These are phyloP conservation scores for Pachycephala philippinensis DNA, from an alignment of 2,113 vertebrate genomes.

Conservation along the genomic window DNA sequence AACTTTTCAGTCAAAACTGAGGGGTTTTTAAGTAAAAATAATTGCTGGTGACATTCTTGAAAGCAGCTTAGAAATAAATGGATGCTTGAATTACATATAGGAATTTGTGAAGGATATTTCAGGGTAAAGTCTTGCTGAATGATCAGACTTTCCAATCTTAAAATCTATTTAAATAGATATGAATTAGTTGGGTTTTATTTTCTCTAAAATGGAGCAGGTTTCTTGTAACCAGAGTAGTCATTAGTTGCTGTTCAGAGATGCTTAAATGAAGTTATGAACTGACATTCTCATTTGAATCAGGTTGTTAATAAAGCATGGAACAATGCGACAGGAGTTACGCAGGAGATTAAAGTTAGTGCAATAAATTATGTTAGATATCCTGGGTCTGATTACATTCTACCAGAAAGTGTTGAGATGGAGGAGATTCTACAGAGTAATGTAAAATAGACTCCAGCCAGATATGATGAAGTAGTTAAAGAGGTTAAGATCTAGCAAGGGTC, in stretches of 20 bases:
- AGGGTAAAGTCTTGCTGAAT: neutral
- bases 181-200: neutral
- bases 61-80: conserved; percentile 7
- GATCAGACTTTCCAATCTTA: neutral
- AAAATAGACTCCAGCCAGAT: neutral
- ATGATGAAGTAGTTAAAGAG: neutral
- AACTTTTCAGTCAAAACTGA: neutral
- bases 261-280: conserved; percentile 5
- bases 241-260: neutral
- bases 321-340: neutral
- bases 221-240: neutral
- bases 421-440: neutral
- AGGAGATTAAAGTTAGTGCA: neutral
- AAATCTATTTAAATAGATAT: neutral
- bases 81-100: neutral
- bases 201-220: neutral
- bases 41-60: neutral
- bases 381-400: neutral
- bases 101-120: neutral
- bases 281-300: neutral
- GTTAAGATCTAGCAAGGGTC: neutral
- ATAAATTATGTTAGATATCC: neutral
- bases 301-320: neutral
- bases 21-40: neutral
- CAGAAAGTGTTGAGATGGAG: neutral